phyloP scores from a whole-genome alignment of 1,140 invertebrate species.

The Meloidogyne chitwoodi region DNA sequence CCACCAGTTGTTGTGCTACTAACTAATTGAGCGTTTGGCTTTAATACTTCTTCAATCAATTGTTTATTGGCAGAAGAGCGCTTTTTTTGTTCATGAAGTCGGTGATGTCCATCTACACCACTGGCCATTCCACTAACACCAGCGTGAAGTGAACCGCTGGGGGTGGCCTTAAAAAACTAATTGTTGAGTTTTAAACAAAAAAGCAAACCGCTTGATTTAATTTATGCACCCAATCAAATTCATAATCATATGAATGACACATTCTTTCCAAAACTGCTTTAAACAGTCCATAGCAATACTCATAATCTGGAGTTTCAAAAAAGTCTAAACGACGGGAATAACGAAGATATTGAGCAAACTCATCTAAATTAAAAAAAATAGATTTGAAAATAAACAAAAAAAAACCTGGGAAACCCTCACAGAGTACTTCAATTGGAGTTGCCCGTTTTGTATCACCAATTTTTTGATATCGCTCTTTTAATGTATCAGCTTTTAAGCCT shows the following conservation, averaged over 20 bases:
- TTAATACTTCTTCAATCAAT: conserved; percentile 37
- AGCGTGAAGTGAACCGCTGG: conserved; percentile 57
- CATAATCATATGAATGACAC: conserved; percentile 56
- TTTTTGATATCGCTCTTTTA: conserved; percentile 99
- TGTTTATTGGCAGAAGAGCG: conserved; percentile 36
- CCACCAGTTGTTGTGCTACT: conserved; percentile 24
- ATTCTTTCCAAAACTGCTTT: conserved; percentile 55
- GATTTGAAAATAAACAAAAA: neutral
- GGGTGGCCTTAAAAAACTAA: conserved; percentile 47
- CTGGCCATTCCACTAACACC: conserved; percentile 5
- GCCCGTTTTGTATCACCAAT: conserved; percentile 98
- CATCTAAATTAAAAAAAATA: conserved; percentile 56
- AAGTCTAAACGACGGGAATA: conserved; percentile 96
- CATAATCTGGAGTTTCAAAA: conserved; percentile 99
- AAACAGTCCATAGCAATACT: conserved; percentile 69
- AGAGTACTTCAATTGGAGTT: conserved; percentile 91
- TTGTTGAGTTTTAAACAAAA: neutral
- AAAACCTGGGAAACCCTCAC: conserved; percentile 89
- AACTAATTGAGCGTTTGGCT: conserved; percentile 18
- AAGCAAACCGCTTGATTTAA: conserved; percentile 52
- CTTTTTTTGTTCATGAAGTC: conserved; percentile 21
- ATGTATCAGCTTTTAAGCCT: conserved; percentile 96
- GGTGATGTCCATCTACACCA: conserved; percentile 20
- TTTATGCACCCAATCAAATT: conserved; percentile 59
- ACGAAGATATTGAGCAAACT: conserved; percentile 88